Percentiles rank a stretch among this genome's conserved stretches.
phyloP scores from a whole-genome alignment of 2,888 invertebrate genomes.

The Melipona beecheii region DNA sequence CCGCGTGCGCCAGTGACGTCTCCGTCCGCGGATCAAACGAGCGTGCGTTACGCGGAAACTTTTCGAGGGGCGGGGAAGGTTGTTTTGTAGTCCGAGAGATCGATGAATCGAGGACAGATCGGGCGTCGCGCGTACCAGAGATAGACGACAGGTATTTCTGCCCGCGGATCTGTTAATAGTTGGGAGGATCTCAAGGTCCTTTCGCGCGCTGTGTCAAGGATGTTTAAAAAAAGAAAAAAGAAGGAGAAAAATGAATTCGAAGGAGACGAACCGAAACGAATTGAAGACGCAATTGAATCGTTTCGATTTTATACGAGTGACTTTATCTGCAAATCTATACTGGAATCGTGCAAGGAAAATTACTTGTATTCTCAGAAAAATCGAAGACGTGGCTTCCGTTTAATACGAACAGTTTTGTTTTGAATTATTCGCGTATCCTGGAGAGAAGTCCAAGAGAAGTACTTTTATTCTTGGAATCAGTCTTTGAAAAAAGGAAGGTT shows the following conservation, averaged over 20 bases:
- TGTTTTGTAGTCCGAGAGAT: neutral
- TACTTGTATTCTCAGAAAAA: no score
- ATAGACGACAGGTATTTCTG: neutral
- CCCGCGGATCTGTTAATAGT: conserved; percentile 1
- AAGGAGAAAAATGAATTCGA: no score
- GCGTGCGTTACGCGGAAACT: neutral
- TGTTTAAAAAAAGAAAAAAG: neutral
- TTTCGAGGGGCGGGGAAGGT: neutral
- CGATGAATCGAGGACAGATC: conserved; percentile 10
- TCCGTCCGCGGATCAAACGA: neutral
- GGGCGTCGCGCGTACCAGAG: neutral
- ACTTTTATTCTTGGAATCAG: no score
- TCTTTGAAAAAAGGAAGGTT: no score
- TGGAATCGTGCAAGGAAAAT: no score
- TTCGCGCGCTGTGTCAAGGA: neutral
- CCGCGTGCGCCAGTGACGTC: conserved; percentile 30
- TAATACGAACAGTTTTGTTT: no score
- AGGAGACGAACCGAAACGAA: no score
- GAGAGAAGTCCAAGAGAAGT: no score
- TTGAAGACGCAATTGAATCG: no score
- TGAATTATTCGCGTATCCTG: no score
- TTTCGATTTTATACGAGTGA: neutral
- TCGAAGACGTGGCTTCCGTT: no score
- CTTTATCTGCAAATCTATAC: no score
- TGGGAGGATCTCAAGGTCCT: neutral